phyloP scores from a whole-genome alignment of 1,140 invertebrate genomes.

The Solenopsis invicta region DNA sequence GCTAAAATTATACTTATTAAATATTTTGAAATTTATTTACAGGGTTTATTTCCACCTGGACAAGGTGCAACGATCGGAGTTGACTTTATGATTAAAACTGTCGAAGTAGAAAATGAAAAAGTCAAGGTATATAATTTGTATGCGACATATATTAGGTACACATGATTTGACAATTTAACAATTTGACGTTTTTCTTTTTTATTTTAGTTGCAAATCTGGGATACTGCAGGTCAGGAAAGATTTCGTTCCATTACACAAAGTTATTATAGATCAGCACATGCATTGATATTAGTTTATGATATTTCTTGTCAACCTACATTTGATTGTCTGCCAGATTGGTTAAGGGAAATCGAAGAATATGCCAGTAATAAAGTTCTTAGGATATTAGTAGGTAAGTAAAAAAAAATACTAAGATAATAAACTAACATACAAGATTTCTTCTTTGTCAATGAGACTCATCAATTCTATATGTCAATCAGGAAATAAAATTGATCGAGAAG shows the following conservation, averaged over 20 bases:
- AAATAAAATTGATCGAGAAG: conserved; percentile 98
- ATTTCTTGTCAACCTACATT: conserved; percentile 99
- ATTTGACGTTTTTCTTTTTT: conserved; percentile 18
- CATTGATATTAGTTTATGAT: conserved; percentile 98
- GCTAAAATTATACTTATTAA: not conserved
- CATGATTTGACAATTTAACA: not conserved
- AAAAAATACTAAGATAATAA: not conserved
- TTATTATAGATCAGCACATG: conserved; percentile 99
- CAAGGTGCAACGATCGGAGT: conserved; percentile 99
- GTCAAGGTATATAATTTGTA: conserved; percentile 92
- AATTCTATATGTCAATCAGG: conserved; percentile 87
- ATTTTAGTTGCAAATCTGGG: conserved; percentile 98
- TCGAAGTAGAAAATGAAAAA: conserved; percentile 99
- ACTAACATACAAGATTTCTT: not conserved
- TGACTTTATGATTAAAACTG: conserved; percentile 99
- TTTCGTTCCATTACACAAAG: conserved; percentile 99
- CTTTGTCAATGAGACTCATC: not conserved
- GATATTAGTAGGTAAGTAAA: conserved; percentile 94
- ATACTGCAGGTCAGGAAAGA: conserved; percentile 98
- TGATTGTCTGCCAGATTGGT: conserved; percentile 98
- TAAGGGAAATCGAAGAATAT: conserved; percentile 98
- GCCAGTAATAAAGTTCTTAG: conserved; percentile 97
- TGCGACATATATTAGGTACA: not conserved
- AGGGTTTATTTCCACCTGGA: conserved; percentile 97
- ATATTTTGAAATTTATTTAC: conserved; percentile 63